Evolutionary conservation across 2,797 vertebrate species (phyloP), one percentile per base, ranked within the genome.

Genomic region (Selene dorsalis): DNA sequence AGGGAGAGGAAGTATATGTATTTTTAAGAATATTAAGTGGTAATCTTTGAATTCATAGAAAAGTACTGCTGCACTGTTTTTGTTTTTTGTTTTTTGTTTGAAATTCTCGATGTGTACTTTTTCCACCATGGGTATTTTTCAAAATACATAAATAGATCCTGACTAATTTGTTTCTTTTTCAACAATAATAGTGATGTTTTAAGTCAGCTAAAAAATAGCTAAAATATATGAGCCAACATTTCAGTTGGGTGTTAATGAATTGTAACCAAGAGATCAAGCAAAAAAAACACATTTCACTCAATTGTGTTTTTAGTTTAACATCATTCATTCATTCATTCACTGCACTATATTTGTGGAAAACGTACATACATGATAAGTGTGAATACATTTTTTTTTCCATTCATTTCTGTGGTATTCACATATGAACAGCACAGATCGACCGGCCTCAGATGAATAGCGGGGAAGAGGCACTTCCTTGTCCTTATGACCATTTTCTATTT

Each of bases 381-480:
- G 43, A 38, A 9, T 7, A 55, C 24, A 61, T 75, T 61, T 62
- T 52, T 62, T 28, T 47, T 47, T 67, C 20, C 39, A 24, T 56
- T 43, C 16, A 24, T 67, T 18, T 59, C 14, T 59, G 38, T 69
- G 14, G 12, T 24, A 62, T 38, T 50, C 69, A 20, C 7, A 41
- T 56, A 16, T 53, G 50, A 75, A 47, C 18, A 43, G 38, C 3
- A 47, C 2, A 47, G 60, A 77, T 81, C 8, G 20, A 82, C 60
- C 22, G 52, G 56, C 43, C 63, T 78, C 39, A 69, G 76, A 80
- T 55, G 38, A 86, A 78, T 74, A 68, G 45, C 67, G 57, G 78
- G 55, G 79, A 63, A 79, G 73, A 80, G 69, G 60, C 66, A 67
- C 84, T 74, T 86, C 30, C 60, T 50, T 69, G 63, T 85, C 77